Conservation (phyloP, 2,113 vertebrate genomes). For the Blennius ocellaris region DNA sequence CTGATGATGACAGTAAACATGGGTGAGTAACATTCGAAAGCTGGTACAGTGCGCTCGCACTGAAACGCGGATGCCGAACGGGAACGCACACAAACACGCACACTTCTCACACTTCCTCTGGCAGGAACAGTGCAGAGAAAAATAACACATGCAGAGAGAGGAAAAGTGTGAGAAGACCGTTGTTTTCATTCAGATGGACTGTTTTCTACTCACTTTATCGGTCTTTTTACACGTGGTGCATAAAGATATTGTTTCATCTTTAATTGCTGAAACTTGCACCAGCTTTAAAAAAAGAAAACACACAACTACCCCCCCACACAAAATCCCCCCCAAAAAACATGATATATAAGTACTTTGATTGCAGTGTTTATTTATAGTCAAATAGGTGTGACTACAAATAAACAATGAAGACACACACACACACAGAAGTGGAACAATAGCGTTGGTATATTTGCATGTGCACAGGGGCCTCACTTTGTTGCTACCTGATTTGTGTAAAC, state of each 20-base stretch:
- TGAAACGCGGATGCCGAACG: background rate
- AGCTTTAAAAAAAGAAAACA: too few species aligned
- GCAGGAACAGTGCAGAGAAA: conserved; percentile 48
- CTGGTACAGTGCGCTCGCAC: conserved; percentile 1
- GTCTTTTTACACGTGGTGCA: conserved; percentile 12
- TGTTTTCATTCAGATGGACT: background rate
- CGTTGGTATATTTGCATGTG: conserved; percentile 19
- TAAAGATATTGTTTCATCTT: conserved; percentile 16
- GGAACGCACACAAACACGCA: background rate
- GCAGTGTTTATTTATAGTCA: conserved; percentile 35
- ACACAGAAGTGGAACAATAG: conserved; percentile 21
- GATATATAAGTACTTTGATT: background rate
- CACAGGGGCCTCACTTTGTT: conserved; percentile 1
- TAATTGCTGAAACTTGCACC: background rate
- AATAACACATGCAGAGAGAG: conserved; percentile 20
- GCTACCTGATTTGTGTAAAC: conserved; percentile 1
- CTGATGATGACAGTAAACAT: conserved; percentile 89
- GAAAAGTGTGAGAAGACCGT: conserved; percentile 19
- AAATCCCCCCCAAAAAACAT: too few species aligned
- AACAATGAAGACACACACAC: background rate
- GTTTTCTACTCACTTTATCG: conserved; percentile 14
- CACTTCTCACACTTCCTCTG: conserved; percentile 59
- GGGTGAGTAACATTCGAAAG: conserved; percentile 74
- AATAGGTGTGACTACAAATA: background rate
- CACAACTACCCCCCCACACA: too few species aligned